Evolutionary conservation across 2,797 vertebrate species (phyloP), one percentile per base, ranked within the genome.

Genomic region (Anguilla obscura): DNA sequence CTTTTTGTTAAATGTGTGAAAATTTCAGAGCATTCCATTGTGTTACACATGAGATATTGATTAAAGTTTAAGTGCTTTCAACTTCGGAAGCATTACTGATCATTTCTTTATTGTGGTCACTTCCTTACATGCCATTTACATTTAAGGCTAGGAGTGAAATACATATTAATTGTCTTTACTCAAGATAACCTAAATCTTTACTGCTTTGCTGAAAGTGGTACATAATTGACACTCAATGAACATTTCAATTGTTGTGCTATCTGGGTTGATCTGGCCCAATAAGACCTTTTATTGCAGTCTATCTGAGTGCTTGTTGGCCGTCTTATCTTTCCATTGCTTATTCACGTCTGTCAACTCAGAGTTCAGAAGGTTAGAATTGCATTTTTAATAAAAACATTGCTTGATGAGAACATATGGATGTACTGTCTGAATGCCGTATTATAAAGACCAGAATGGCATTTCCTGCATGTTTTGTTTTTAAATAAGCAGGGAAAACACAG

Each of bases 291-390:
- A 27, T 27, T 8, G 24, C 63, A 69, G 63, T 30, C 69, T 74
- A 21, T 3, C 10, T 74, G 7, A 76, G 27, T 0, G 14, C 10
- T 36, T 76, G 3, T 40, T 16, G 6, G 71, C 27, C 16, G 4
- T 40, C 45, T 50, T 45, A 50, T n/a, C 21, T 82, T 48, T 33
- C 71, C 12, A 21, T 40, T 79, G 3, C 14, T 40, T 40, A 21
- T 79, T 79, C 2, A 79, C 5, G 4, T 82, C 45, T 82, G 4
- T 82, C 45, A 24, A 18, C 36, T 40, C 33, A 5, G 71, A 45
- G 79, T 82, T 82, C 21, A 48, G 50, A 82, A 82, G 45, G 79
- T 82, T 50, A 50, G 40, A 50, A 82, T 76, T 82, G 40, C 45
- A n/a, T n/a, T 48, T 6, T 82, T 48, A 82, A 50, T n/a, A 45